phyloP scores from a whole-genome alignment of 2,797 vertebrate species.

The Austrolebias charrua region DNA sequence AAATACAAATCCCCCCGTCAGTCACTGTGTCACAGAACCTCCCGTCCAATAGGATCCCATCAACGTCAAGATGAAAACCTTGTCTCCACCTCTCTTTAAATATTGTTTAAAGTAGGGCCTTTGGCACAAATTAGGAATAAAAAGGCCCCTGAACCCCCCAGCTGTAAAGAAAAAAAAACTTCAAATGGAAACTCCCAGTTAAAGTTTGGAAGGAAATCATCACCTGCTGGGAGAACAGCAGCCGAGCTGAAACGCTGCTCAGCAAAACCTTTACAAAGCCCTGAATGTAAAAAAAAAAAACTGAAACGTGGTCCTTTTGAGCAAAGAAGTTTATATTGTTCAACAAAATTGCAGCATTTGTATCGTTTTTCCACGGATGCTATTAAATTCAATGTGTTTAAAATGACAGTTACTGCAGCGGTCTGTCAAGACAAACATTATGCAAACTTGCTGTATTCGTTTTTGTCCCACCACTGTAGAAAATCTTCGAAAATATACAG shows the following conservation, averaged over 20 bases:
- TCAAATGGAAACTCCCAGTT: slow-evolving; percentile 74
- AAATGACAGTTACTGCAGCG: slow-evolving; percentile 5
- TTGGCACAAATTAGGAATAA: slow-evolving; percentile 68
- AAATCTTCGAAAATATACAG: too few species aligned
- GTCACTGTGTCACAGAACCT: slow-evolving; percentile 27
- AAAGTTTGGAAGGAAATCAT: slow-evolving; percentile 57
- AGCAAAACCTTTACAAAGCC: slow-evolving; percentile 19
- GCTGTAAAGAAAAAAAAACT: slow-evolving; percentile 68
- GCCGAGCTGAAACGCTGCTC: slow-evolving; percentile 53
- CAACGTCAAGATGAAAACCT: slow-evolving; percentile 11
- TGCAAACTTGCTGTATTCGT: neutral
- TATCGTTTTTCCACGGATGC: slow-evolving; percentile 11
- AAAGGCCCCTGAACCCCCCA: slow-evolving; percentile 40
- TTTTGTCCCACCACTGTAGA: too few species aligned
- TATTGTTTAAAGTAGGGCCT: slow-evolving; percentile 60
- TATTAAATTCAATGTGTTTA: neutral
- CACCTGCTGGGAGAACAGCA: slow-evolving; percentile 72
- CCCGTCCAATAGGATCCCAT: slow-evolving; percentile 57
- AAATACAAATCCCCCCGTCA: slow-evolving; percentile 63
- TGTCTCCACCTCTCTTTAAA: slow-evolving; percentile 54
- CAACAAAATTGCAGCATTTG: too few species aligned
- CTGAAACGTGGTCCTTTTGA: slow-evolving; percentile 20
- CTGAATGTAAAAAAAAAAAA: too few species aligned
- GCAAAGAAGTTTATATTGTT: too few species aligned
- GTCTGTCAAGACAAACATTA: slow-evolving; percentile 3